Conservation (phyloP, 2,888 invertebrate species). For the Cephus pygmeus region DNA sequence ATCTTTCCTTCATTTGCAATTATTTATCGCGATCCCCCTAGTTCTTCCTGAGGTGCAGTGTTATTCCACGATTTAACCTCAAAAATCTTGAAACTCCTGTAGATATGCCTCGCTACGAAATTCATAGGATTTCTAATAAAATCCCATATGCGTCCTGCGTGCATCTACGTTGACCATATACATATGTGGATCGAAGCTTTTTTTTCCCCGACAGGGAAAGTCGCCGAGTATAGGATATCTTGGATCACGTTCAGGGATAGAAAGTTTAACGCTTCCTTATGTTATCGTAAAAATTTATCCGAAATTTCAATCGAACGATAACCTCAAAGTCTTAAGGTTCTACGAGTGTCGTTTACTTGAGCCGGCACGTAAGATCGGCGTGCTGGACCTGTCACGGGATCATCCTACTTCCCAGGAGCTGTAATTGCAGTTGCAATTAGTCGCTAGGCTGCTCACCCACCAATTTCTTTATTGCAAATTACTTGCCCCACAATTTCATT, state of each 20-base stretch:
- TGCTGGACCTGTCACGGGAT: background rate
- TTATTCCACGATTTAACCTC: background rate
- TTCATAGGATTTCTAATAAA: background rate
- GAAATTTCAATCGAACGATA: background rate
- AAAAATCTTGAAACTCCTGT: background rate
- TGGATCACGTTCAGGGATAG: background rate
- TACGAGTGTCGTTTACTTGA: background rate
- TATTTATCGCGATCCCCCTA: background rate
- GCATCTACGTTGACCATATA: background rate
- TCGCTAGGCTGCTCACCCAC: background rate
- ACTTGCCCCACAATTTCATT: background rate
- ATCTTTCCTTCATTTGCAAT: background rate
- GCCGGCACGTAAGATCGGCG: background rate
- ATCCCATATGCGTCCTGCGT: background rate
- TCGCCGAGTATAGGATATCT: constrained; percentile 13
- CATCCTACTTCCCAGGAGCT: background rate
- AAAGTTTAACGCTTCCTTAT: background rate
- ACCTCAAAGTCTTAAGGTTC: background rate
- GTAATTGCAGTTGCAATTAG: background rate
- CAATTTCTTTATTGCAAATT: background rate
- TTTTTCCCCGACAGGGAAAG: constrained; percentile 39
- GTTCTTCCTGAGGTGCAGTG: background rate
- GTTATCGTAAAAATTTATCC: background rate
- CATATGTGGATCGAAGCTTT: constrained; percentile 26
- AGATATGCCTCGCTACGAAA: background rate